A percentile compares a stretch with the other conserved stretches of the same genome.
phyloP scores from a whole-genome alignment of 64 coral and sea anemone species.

The Trachythela sp. region DNA sequence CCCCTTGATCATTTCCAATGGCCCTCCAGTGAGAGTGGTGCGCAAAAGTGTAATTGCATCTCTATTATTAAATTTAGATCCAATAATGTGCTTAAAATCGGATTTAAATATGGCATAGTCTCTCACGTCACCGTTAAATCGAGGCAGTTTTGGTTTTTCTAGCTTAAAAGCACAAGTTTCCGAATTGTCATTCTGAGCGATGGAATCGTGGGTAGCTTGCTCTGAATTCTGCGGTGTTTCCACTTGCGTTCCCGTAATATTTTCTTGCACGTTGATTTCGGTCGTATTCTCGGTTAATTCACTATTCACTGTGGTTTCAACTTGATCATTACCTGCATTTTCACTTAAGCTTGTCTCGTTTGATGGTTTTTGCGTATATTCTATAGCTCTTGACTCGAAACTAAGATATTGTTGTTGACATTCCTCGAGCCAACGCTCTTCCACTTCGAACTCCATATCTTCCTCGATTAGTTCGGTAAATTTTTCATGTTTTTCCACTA shows the following conservation, averaged over 20 bases:
- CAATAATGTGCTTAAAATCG: conserved; percentile 43
- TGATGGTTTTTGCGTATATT: too few species aligned
- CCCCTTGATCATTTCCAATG: conserved; percentile 20
- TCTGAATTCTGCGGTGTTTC: too few species aligned
- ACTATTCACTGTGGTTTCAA: too few species aligned
- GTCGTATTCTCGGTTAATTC: too few species aligned
- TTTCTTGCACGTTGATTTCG: too few species aligned
- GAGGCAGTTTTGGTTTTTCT: not conserved
- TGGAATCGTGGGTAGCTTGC: not conserved
- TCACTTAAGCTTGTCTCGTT: not conserved
- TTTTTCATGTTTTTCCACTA: conserved; percentile 19
- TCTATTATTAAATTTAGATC: conserved; percentile 13
- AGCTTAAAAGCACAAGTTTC: not conserved
- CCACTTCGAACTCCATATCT: conserved; percentile 27
- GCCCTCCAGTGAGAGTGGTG: conserved; percentile 7
- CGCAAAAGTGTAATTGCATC: conserved; percentile 45
- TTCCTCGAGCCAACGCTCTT: conserved; percentile 54
- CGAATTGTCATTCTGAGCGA: not conserved
- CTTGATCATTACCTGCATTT: too few species aligned
- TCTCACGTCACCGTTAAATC: conserved; percentile 22
- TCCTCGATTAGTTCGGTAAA: conserved; percentile 34
- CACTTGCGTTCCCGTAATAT: too few species aligned
- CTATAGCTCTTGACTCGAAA: conserved; percentile 13
- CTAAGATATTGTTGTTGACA: conserved; percentile 26
- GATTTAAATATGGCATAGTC: conserved; percentile 46